Evolutionary conservation across 2,888 invertebrate genomes (phyloP).

Genomic region (Polyommatus iphigenia): DNA sequence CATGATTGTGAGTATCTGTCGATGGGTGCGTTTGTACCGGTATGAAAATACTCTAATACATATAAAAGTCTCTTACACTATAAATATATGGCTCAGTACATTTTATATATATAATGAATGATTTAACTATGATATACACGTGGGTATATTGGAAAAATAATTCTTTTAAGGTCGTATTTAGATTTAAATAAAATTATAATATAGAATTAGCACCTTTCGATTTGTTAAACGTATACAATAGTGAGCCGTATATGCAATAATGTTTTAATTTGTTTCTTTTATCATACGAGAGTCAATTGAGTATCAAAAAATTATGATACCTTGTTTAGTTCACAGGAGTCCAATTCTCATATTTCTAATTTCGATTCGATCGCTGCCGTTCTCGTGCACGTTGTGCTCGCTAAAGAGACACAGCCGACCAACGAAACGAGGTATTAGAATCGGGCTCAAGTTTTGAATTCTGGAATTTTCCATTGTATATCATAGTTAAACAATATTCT

Average conservation of each 20-base stretch:
- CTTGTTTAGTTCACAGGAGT: no score
- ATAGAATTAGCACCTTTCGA: conserved; percentile 1
- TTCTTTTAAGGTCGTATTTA: not conserved
- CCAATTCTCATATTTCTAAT: no score
- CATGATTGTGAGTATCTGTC: conserved; percentile 68
- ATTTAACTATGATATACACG: conserved; percentile 24
- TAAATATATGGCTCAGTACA: conserved; percentile 46
- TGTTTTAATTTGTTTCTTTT: not conserved
- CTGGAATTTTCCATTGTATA: not conserved
- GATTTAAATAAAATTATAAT: not conserved
- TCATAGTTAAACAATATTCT: conserved; percentile 1
- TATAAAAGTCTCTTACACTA: conserved; percentile 47
- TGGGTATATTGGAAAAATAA: not conserved
- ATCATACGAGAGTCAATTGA: not conserved
- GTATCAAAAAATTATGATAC: no score
- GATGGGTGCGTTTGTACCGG: conserved; percentile 42
- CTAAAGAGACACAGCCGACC: no score
- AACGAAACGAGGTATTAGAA: no score
- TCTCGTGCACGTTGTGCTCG: no score
- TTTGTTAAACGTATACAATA: not conserved
- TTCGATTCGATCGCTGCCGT: no score
- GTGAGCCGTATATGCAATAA: not conserved
- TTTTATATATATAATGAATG: conserved; percentile 28
- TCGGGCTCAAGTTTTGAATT: not conserved
- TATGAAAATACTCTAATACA: conserved; percentile 48